Conservation (phyloP, 2,113 vertebrate genomes). For the Chroicocephalus ridibundus region DNA sequence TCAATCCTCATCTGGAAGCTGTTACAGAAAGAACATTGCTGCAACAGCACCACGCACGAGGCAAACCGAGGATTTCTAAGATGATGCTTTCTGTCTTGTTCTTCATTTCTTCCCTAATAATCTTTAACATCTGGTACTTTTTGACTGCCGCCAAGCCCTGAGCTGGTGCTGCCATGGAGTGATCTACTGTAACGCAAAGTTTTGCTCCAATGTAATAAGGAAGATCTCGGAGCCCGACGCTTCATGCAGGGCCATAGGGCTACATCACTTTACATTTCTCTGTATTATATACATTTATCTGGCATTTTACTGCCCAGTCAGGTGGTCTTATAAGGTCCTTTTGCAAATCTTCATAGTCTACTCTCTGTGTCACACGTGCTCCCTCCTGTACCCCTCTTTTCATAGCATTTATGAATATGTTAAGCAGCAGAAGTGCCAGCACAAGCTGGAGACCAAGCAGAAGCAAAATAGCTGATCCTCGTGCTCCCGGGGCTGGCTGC, state of each 20-base stretch:
- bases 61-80: neutral
- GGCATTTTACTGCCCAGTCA: neutral
- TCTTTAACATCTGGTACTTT: neutral
- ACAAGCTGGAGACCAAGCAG: neutral
- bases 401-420: neutral
- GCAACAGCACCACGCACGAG: neutral
- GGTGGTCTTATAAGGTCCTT: rapidly evolving
- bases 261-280: neutral
- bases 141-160: neutral
- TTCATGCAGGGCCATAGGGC: neutral
- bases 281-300: neutral
- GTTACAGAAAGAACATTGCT: neutral
- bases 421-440: neutral
- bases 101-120: neutral
- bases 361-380: neutral
- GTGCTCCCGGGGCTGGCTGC: neutral
- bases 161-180: neutral
- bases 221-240: neutral
- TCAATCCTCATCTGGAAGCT: neutral
- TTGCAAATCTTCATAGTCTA: neutral
- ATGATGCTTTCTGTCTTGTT: neutral
- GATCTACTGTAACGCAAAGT: neutral
- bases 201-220: neutral
- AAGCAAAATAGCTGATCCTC: neutral
- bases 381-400: neutral